Conservation (phyloP, 2,113 vertebrate species). For the Globicephala melas region DNA sequence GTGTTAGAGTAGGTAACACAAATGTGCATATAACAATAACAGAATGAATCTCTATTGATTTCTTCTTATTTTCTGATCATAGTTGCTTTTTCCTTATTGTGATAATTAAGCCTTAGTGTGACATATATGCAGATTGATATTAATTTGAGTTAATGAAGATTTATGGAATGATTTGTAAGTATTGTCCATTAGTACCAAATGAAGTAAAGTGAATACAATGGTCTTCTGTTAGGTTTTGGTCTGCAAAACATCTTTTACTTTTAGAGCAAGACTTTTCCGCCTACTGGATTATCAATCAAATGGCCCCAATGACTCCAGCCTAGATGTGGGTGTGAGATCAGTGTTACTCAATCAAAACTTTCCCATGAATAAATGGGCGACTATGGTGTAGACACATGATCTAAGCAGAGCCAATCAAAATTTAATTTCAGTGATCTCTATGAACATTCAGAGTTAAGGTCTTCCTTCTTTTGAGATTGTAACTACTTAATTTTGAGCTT, state of each 20-base stretch:
- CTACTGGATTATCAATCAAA: not conserved
- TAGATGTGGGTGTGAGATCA: not conserved
- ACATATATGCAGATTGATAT: not conserved
- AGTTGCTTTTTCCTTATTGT: not conserved
- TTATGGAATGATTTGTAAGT: conserved; percentile 13
- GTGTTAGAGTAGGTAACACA: not conserved
- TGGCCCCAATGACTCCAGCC: not conserved
- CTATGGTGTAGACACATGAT: not conserved
- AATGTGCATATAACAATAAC: not conserved
- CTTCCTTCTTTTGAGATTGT: not conserved
- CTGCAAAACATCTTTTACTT: not conserved
- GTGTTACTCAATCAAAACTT: not conserved
- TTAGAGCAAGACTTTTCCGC: not conserved
- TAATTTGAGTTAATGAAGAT: not conserved
- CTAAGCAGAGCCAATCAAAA: not conserved
- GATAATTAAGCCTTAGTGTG: not conserved
- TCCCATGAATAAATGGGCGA: not conserved
- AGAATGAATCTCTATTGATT: not conserved
- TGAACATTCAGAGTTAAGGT: not conserved
- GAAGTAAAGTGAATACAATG: not conserved
- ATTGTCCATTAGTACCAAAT: not conserved
- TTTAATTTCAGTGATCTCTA: not conserved
- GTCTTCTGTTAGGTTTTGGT: not conserved
- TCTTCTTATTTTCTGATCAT: not conserved
- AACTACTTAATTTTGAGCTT: not conserved